A percentile compares a stretch with the other conserved stretches of the same genome.
Conservation (phyloP, 2,888 invertebrate genomes). For the Margaritifera margaritifera region DNA sequence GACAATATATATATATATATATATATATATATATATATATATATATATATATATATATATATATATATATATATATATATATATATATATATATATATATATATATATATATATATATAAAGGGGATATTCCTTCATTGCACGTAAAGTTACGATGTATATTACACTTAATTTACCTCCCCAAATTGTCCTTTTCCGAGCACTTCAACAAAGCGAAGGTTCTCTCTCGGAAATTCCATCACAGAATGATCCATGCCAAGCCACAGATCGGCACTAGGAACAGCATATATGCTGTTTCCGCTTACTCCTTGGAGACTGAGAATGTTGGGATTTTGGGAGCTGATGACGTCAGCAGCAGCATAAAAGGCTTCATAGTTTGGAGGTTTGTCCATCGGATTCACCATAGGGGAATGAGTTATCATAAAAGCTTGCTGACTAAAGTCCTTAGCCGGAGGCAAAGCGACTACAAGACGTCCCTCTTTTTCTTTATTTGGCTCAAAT, state of each 20-base stretch:
- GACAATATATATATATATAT: too few species aligned
- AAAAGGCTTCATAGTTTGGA: conserved; percentile 62
- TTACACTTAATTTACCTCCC: conserved; percentile 78
- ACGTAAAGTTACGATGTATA: too few species aligned
- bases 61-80: too few species aligned
- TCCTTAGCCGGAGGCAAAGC: conserved; percentile 50
- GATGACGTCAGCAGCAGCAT: conserved; percentile 63
- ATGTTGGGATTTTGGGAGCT: conserved; percentile 62
- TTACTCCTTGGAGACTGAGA: conserved; percentile 69
- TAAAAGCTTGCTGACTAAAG: conserved; percentile 47
- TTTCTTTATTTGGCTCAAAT: too few species aligned
- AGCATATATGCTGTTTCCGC: conserved; percentile 74
- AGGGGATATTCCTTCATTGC: too few species aligned
- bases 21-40: background rate
- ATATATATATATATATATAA: too few species aligned
- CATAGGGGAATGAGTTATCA: conserved; percentile 20
- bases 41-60: too few species aligned
- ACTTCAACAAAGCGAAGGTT: conserved; percentile 89
- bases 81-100: too few species aligned
- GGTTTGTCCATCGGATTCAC: conserved; percentile 49
- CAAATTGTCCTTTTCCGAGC: conserved; percentile 90
- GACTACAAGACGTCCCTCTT: conserved; percentile 34
- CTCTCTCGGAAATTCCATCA: conserved; percentile 88
- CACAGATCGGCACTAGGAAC: conserved; percentile 75
- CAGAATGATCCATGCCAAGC: conserved; percentile 74